Base-by-base conservation (phyloP, 2,888 invertebrate species). In the Cryptus viduatorius region DNA sequence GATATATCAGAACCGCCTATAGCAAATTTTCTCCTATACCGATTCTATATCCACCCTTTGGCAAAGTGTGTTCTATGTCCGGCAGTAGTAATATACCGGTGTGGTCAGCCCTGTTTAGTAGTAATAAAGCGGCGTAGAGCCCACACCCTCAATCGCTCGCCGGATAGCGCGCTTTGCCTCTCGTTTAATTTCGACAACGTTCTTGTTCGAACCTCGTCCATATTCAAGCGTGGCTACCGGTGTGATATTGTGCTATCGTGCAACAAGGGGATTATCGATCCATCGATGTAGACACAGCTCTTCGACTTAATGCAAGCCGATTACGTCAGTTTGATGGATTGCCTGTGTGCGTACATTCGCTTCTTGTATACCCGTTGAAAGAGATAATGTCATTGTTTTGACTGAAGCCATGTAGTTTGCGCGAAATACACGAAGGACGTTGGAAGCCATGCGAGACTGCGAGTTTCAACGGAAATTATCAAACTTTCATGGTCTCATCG, bases 81-180 rank as follows among this genome's bases (percentile, higher is more conserved):
- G 5, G 29, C 81, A 86, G 88, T 88, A 69, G 89, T 91, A 92
- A 91, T 92, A 90, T 90, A 91, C 91, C 88, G 89, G 87, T 82
- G 80, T 86, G 88, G 90, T 90, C 91, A 89, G 90, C 87, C 37
- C 91, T 89, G 90, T 90, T 91, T 90, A 90, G 88, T 87, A 89
- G 89, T 91, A 91, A 92, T 92, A 89, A 92, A 91, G 88, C 89
- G 87, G 76, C 69, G 24, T 67, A 50, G 50, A 48, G 42, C 42
- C 53, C 79, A 7, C 48, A 48, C 64, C 53, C 29, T 71, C 31
- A 24, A 73, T 50, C 56, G 68, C 80, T 71, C 12, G 46, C 77
- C 53, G 42, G 16, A 53, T 69, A 24, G 24, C 68, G 29, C 72
- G 44, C 37, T 53, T 42, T 16, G 19, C 50, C 46, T 31, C 79